Evolutionary conservation across 2,888 invertebrate genomes (phyloP).

Genomic region (Cremastinae sp.): DNA sequence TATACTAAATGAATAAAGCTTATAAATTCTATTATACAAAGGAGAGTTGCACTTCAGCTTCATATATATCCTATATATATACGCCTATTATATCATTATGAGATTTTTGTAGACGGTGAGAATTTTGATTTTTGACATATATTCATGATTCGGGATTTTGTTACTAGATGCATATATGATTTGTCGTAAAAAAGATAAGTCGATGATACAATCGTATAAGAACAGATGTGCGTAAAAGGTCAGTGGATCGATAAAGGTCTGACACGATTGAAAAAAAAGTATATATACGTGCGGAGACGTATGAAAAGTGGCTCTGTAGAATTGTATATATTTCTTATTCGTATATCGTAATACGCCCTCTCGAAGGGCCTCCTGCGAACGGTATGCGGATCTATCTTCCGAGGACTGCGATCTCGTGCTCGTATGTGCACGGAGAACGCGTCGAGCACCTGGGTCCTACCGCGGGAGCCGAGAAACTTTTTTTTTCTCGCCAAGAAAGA

Average conservation of each 20-base stretch:
- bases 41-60: conserved; percentile 68
- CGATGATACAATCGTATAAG: conserved; percentile 5
- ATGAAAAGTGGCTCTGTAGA: conserved; percentile 22
- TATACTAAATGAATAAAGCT: conserved; percentile 14
- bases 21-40: conserved; percentile 60
- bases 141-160: background rate
- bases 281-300: background rate
- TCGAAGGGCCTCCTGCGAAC: conserved; percentile 13
- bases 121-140: background rate
- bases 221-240: conserved; percentile 40
- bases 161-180: background rate
- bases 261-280: conserved; percentile 8
- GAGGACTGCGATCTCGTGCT: conserved; percentile 36
- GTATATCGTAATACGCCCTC: conserved; percentile 48
- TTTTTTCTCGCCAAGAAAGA: conserved; percentile 70
- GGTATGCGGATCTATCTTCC: conserved; percentile 39
- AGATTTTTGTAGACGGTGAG: background rate
- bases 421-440: conserved; percentile 25
- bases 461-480: conserved; percentile 32
- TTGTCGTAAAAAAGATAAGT: background rate
- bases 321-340: conserved; percentile 30
- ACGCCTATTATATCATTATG: conserved; percentile 49
- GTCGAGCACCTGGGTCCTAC: conserved; percentile 62
- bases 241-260: conserved; percentile 17
- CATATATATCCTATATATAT: conserved; percentile 22